Conservation (phyloP, 2,797 vertebrate species). For the Intellagama lesueurii region DNA sequence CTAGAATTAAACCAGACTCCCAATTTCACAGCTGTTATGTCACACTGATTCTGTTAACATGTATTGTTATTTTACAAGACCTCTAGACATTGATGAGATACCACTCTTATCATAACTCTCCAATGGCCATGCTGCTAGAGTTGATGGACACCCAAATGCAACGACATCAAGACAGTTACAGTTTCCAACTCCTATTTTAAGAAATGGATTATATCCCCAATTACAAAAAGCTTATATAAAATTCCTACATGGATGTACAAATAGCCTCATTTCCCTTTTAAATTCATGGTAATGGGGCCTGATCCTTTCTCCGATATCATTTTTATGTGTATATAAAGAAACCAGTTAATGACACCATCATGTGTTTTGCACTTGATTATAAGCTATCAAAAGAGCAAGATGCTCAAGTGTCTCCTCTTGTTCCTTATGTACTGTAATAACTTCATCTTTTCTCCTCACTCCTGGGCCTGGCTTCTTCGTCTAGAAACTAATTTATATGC, state of each 20-base stretch:
- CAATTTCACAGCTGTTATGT: neutral
- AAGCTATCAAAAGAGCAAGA: neutral
- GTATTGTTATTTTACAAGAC: too few species aligned
- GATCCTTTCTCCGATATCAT: neutral
- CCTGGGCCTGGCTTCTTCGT: neutral
- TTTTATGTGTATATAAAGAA: neutral
- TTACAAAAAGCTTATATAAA: neutral
- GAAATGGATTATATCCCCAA: neutral
- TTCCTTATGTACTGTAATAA: neutral
- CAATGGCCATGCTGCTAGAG: neutral
- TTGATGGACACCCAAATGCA: neutral
- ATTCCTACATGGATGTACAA: neutral
- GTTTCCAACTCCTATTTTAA: neutral
- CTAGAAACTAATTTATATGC: conserved; percentile 1
- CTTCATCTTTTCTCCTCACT: neutral
- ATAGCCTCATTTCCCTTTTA: neutral
- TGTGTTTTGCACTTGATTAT: neutral
- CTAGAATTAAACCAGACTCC: neutral
- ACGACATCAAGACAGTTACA: neutral
- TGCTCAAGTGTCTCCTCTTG: neutral
- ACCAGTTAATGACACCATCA: neutral
- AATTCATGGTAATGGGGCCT: neutral
- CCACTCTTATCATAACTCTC: neutral
- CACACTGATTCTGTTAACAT: neutral
- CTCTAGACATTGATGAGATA: neutral